Conservation (phyloP, 2,113 vertebrate genomes). For the Neodontobutis hainanensis region DNA sequence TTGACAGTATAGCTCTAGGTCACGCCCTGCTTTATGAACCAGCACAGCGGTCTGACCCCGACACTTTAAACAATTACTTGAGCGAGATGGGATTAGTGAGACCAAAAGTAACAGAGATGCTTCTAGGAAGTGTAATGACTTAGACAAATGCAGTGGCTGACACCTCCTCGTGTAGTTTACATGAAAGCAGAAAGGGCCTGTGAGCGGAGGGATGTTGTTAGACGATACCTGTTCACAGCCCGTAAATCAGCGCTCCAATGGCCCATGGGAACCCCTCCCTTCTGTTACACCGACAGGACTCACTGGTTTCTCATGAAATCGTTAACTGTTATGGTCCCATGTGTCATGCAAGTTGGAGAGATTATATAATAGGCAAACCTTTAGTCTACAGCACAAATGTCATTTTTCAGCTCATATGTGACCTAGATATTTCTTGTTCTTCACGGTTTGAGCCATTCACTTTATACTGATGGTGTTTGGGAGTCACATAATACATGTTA, state of each 20-base stretch:
- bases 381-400: not conserved
- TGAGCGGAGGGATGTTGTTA: conserved; percentile 14
- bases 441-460: not conserved
- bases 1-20: not conserved
- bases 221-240: conserved; percentile 51
- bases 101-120: not conserved
- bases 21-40: not conserved
- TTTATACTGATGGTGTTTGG: not conserved
- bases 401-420: not conserved
- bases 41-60: not conserved
- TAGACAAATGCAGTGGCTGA: not conserved
- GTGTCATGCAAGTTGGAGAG: not conserved
- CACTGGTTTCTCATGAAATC: not conserved
- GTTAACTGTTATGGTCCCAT: not conserved
- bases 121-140: not conserved
- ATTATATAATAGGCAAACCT: not conserved
- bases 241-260: conserved; percentile 40
- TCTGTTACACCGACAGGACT: not conserved
- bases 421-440: not conserved
- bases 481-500: too few relatives aligned
- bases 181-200: conserved; percentile 21
- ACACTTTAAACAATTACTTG: not conserved
- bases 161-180: conserved; percentile 17
- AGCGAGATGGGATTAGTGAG: too few relatives aligned
- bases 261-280: conserved; percentile 5